Evolutionary conservation across 2,113 vertebrate species (phyloP).

Genomic region (Merops nubicus): DNA sequence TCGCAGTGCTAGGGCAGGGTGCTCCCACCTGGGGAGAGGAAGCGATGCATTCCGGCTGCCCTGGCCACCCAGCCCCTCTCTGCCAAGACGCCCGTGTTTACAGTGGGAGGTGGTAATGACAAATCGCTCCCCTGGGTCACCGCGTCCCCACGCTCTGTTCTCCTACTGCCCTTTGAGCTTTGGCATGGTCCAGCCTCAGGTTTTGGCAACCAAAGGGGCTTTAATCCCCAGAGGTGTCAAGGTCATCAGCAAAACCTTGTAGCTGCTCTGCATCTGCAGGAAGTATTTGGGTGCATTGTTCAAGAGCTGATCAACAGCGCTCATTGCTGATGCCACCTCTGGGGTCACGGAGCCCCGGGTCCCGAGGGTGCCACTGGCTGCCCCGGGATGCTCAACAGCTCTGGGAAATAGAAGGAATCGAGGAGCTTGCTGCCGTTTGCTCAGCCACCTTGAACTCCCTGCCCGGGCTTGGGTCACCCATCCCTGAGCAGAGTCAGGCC

Average conservation of each 20-base stretch:
- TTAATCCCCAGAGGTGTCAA: not conserved
- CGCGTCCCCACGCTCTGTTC: accelerated
- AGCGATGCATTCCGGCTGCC: not conserved
- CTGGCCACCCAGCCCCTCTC: not conserved
- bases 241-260: not conserved
- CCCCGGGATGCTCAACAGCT: not conserved
- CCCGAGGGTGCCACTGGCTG: accelerated
- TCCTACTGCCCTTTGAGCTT: not conserved
- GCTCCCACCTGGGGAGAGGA: not conserved
- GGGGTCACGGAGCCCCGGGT: too few relatives aligned
- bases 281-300: accelerated
- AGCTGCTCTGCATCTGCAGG: not conserved
- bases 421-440: not conserved
- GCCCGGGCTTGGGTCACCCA: not conserved
- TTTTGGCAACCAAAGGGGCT: not conserved
- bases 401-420: accelerated
- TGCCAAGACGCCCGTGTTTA: constrained; percentile 59
- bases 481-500: not conserved
- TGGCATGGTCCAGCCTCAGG: not conserved
- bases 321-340: accelerated
- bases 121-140: not conserved
- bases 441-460: not conserved
- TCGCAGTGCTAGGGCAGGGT: not conserved
- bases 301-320: too few relatives aligned
- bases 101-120: constrained; percentile 32